These are phyloP conservation scores for Myzus persicae DNA, from an alignment of 1,140 invertebrate genomes.

Conservation along the genomic window DNA sequence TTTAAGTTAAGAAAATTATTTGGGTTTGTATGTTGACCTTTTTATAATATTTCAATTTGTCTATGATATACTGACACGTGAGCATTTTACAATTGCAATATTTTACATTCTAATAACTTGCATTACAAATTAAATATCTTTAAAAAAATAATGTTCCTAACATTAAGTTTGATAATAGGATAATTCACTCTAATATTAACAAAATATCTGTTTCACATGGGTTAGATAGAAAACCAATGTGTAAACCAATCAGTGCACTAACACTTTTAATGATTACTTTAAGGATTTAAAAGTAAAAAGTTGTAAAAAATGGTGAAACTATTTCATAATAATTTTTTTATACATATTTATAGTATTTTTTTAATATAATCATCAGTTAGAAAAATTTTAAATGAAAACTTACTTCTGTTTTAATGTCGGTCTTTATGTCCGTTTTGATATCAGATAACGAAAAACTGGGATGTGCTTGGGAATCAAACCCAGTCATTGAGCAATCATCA, in stretches of 20 bases:
- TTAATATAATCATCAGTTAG: background rate
- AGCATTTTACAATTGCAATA: background rate
- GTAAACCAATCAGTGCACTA: too few relatives aligned
- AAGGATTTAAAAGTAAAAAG: background rate
- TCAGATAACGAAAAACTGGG: slow-evolving; percentile 53
- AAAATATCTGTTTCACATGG: too few relatives aligned
- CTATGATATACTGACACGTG: background rate
- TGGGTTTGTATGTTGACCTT: background rate
- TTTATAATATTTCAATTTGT: background rate
- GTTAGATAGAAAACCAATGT: background rate
- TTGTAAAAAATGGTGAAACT: background rate
- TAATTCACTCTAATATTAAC: background rate
- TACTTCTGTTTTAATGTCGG: slow-evolving; percentile 43
- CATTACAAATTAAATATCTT: background rate
- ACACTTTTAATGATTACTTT: background rate
- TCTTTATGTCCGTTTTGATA: slow-evolving; percentile 45
- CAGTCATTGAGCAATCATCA: slow-evolving; percentile 58
- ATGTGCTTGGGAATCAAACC: slow-evolving; percentile 56
- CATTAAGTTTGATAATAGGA: background rate
- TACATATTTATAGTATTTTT: too few relatives aligned
- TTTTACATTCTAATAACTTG: background rate
- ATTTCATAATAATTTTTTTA: background rate
- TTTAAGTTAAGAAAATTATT: background rate
- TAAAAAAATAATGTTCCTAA: background rate
- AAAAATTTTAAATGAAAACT: background rate